A percentile compares a stretch with the other conserved stretches of the same genome.
phyloP scores from a whole-genome alignment of 2,888 invertebrate genomes.

The Prionchulus punctatus region DNA sequence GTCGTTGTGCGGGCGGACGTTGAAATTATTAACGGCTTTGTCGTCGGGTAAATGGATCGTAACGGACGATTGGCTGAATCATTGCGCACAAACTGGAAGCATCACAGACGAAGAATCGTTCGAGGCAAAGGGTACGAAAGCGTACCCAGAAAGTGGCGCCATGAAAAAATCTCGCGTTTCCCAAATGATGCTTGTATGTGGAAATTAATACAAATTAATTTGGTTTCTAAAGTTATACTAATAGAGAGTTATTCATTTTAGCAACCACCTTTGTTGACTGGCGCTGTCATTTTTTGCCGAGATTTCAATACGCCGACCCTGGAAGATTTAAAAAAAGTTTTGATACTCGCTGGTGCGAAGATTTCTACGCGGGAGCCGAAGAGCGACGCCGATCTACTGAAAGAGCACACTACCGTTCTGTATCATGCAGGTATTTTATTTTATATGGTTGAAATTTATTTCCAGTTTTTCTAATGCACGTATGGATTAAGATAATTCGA shows the following conservation, averaged over 20 bases:
- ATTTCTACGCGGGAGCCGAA: not conserved
- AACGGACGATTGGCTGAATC: not conserved
- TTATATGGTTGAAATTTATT: not conserved
- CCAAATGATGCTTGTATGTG: too few relatives aligned
- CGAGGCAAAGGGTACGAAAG: not conserved
- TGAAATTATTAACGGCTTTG: not conserved
- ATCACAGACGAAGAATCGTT: not conserved
- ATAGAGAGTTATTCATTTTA: not conserved
- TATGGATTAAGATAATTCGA: not conserved
- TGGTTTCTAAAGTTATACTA: not conserved
- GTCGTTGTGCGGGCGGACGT: not conserved
- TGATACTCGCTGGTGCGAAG: not conserved
- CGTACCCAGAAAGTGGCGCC: not conserved
- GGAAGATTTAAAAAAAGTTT: not conserved
- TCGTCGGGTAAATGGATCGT: slow-evolving; percentile 1
- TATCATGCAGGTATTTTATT: not conserved
- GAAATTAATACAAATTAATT: not conserved
- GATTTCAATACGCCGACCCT: not conserved
- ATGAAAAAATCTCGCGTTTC: not conserved
- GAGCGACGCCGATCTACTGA: not conserved
- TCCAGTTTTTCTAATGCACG: not conserved
- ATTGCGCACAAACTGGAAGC: not conserved
- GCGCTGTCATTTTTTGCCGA: not conserved
- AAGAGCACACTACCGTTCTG: not conserved
- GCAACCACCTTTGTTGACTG: not conserved